phyloP scores from a whole-genome alignment of 2,888 invertebrate genomes.

The Trilocha varians region DNA sequence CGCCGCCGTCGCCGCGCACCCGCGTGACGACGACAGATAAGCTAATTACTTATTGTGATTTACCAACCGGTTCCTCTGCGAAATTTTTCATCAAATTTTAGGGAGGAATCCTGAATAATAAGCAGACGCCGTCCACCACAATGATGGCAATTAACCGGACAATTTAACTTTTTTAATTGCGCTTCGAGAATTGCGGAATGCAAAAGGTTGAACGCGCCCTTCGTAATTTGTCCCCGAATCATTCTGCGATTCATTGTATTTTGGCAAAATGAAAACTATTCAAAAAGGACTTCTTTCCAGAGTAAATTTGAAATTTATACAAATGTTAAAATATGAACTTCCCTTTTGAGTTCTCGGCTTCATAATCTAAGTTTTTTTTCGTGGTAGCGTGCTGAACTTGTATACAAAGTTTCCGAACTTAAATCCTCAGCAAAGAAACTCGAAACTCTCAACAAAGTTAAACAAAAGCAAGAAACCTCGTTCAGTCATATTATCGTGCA shows the following conservation, averaged over 20 bases:
- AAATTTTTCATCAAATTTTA: conserved; percentile 53
- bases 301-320: neutral
- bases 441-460: conserved; percentile 24
- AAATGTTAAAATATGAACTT: neutral
- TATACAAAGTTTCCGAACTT: conserved; percentile 23
- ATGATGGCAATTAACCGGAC: conserved; percentile 64
- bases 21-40: conserved; percentile 62
- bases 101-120: conserved; percentile 53
- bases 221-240: conserved; percentile 22
- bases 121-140: conserved; percentile 55
- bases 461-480: conserved; percentile 25
- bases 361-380: conserved; percentile 23
- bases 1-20: conserved; percentile 19
- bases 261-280: neutral
- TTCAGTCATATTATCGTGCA: conserved; percentile 12
- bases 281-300: neutral
- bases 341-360: neutral
- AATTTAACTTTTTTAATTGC: conserved; percentile 68
- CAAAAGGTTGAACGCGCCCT: conserved; percentile 51
- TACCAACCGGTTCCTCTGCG: conserved; percentile 43
- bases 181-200: conserved; percentile 57
- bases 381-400: conserved; percentile 16
- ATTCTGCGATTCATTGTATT: neutral
- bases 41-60: conserved; percentile 66
- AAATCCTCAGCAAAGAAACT: conserved; percentile 25